These are phyloP conservation scores for Peribatodes rhomboidaria DNA, from an alignment of 2,888 invertebrate species.

Conservation along the genomic window DNA sequence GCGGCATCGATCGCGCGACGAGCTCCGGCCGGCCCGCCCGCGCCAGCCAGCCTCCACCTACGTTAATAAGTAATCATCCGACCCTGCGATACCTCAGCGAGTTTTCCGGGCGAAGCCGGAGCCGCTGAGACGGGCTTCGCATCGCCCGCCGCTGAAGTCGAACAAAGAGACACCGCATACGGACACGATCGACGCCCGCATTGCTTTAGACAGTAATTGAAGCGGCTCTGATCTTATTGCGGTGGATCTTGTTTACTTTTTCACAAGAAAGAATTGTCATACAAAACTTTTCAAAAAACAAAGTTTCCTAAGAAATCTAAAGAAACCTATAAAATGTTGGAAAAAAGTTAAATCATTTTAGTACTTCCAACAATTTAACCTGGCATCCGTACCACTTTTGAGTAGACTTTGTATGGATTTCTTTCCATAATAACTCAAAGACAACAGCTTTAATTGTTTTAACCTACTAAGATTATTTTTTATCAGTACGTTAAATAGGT, in stretches of 20 bases:
- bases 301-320: no score
- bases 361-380: no score
- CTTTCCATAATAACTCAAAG: no score
- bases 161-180: slow-evolving; percentile 81
- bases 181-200: slow-evolving; percentile 70
- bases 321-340: not conserved
- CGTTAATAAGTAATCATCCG: slow-evolving; percentile 87
- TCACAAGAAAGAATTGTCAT: not conserved
- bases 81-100: slow-evolving; percentile 84
- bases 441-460: no score
- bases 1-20: slow-evolving; percentile 84
- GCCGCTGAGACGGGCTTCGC: slow-evolving; percentile 80
- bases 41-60: slow-evolving; percentile 84
- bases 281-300: no score
- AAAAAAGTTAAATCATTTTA: no score
- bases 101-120: slow-evolving; percentile 83
- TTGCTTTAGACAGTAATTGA: slow-evolving; percentile 83
- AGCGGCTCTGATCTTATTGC: not conserved
- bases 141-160: slow-evolving; percentile 80
- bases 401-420: no score
- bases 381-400: no score
- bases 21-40: slow-evolving; percentile 82
- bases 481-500: no score
- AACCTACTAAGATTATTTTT: no score
- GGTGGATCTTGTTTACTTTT: not conserved